phyloP scores from a whole-genome alignment of 35 echinoderm and acorn worm species.

The Lytechinus pictus region DNA sequence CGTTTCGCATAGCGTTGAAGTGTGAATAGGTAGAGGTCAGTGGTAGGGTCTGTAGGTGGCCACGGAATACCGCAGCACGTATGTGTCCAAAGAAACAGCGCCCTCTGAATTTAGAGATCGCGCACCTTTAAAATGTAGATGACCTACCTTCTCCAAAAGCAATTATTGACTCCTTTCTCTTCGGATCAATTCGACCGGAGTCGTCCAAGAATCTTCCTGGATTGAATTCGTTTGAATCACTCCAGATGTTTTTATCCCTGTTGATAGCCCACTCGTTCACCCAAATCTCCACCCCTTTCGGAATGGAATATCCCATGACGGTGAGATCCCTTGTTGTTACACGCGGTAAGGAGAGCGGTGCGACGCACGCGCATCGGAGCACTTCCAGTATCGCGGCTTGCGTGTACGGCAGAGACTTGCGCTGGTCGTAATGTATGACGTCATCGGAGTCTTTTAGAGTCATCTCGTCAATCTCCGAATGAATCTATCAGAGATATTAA shows the following conservation, averaged over 20 bases:
- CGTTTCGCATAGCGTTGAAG: no score
- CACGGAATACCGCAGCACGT: no score
- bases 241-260: constrained; percentile 15
- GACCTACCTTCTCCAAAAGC: constrained; percentile 35
- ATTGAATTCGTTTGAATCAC: background rate
- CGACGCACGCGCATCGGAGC: constrained; percentile 51
- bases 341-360: constrained; percentile 52
- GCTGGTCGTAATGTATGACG: constrained; percentile 15
- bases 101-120: no score
- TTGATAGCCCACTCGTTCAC: constrained; percentile 63
- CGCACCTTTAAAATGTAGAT: no score
- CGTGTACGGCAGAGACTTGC: constrained; percentile 59
- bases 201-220: constrained; percentile 31
- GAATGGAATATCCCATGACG: constrained; percentile 63
- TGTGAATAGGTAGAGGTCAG: no score
- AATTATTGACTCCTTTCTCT: background rate
- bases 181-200: background rate
- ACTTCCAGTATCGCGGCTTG: constrained; percentile 69
- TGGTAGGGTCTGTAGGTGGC: no score
- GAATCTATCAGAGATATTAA: background rate
- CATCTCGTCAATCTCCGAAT: constrained; percentile 7
- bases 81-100: no score
- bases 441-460: background rate
- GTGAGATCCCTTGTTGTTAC: constrained; percentile 51
- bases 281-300: constrained; percentile 60